These are phyloP conservation scores for Eclectus roratus DNA, from an alignment of 2,113 vertebrate genomes.

Conservation along the genomic window DNA sequence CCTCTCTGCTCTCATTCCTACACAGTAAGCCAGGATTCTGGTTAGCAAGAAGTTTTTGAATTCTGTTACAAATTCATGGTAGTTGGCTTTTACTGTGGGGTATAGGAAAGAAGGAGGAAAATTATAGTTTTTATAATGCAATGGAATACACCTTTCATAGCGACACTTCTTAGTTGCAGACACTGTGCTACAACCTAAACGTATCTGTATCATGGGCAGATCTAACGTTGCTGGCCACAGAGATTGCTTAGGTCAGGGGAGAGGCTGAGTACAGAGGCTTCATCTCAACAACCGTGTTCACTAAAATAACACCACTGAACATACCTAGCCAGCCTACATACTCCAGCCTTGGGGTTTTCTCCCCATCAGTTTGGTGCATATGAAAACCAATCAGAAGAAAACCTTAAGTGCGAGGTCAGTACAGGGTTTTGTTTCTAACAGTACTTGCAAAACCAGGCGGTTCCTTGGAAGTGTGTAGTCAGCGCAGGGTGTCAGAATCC, in stretches of 20 bases:
- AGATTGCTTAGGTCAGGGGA: not conserved
- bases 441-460: not conserved
- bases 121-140: not conserved
- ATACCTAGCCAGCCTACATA: not conserved
- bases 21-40: not conserved
- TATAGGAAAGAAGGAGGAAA: not conserved
- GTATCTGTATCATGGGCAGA: not conserved
- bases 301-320: not conserved
- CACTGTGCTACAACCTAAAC: not conserved
- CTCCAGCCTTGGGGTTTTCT: not conserved
- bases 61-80: not conserved
- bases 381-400: not conserved
- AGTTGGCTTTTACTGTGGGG: not conserved
- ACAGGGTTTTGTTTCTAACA: not conserved
- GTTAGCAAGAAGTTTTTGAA: not conserved
- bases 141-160: not conserved
- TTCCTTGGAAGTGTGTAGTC: fast-evolving
- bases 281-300: not conserved
- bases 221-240: not conserved
- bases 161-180: not conserved
- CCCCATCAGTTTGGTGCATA: not conserved
- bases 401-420: not conserved
- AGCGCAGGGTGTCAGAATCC: not conserved
- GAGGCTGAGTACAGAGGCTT: not conserved
- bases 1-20: not conserved